Percentiles rank a stretch among this genome's conserved stretches.
Conservation (phyloP, 23 tunicate genomes). For the Halocynthia aurantium region DNA sequence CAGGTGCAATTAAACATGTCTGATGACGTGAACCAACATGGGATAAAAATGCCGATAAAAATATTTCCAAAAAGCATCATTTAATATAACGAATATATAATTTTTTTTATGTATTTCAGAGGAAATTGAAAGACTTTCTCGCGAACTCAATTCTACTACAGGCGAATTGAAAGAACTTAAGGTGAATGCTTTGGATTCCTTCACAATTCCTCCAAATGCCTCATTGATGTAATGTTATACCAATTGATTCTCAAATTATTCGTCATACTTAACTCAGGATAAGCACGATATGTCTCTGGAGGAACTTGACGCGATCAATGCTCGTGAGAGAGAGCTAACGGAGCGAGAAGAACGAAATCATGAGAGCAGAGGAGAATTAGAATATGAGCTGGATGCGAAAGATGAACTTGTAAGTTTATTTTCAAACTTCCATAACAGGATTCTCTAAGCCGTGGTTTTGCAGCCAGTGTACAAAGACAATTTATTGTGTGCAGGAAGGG, state of each 20-base stretch:
- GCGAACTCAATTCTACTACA: constrained; percentile 54
- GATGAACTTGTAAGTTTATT: constrained; percentile 65
- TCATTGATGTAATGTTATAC: too few species aligned
- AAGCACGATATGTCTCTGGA: constrained; percentile 73
- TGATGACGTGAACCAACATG: too few species aligned
- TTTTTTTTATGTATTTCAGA: constrained; percentile 31
- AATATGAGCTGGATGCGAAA: constrained; percentile 73
- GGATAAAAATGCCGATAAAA: too few species aligned
- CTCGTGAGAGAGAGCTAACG: constrained; percentile 53
- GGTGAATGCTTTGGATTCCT: not conserved
- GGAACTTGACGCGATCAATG: constrained; percentile 56
- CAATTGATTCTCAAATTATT: too few species aligned
- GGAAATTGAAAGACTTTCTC: constrained; percentile 63
- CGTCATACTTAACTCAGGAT: constrained; percentile 21
- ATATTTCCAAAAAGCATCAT: too few species aligned
- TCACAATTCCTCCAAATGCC: not conserved
- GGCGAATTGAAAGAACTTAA: constrained; percentile 34
- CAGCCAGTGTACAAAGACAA: too few species aligned
- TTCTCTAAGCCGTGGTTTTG: too few species aligned
- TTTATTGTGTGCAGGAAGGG: too few species aligned
- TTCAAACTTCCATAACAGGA: not conserved
- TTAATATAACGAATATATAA: not conserved
- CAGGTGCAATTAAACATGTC: too few species aligned
- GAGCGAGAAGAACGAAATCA: constrained; percentile 41
- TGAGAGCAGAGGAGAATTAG: constrained; percentile 59